Evolutionary conservation across 2,113 vertebrate species (phyloP), one percentile per base, ranked within the genome.

Genomic region (Sander lucioperca): DNA sequence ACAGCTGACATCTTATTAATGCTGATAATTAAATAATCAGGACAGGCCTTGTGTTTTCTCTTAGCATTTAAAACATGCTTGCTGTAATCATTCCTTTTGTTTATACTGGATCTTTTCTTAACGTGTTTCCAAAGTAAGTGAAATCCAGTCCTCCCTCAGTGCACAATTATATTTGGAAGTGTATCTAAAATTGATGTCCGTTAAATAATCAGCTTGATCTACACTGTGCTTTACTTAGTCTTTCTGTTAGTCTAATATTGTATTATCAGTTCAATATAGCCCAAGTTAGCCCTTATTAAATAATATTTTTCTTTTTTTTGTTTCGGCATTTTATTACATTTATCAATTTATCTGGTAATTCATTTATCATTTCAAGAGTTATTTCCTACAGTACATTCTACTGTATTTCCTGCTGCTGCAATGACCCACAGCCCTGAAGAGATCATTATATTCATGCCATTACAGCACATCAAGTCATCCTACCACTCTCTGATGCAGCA

Each of bases 401-500:
- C 27, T 27, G 27, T 27, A 1, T 62, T 51, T 53, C 25, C 51
- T 25, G 25, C 36, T 21, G 45, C 67, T 68, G 11, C 19, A 68
- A 2, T 57, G 18, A 75, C 27, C 21, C 45, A 36, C 14, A 62
- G 61, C 47, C 76, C 72, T 18, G n/a, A 23, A 51, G 72, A 64
- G 15, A 45, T 68, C 19, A 68, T 67, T 63, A 64, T 73, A 76
- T 45, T 70, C 2, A 59, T 53, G 50, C 71, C 48, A 53, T 51
- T n/a, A 43, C 39, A 53, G 48, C 48, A 18, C 23, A 58, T 77
- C 16, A 30, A 39, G n/a, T 43, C 65, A 33, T 63, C 77, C 9
- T 69, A 93, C 91, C 86, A 1, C 56, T 82, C 51, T 67, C 61
- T 18, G 12, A 21, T 30, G 59, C 75, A 21, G 56, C 63, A 74